A percentile compares a stretch with the other conserved stretches of the same genome.
Evolutionary conservation across 2,888 invertebrate species (phyloP).

Genomic region (Tetragonisca angustula): DNA sequence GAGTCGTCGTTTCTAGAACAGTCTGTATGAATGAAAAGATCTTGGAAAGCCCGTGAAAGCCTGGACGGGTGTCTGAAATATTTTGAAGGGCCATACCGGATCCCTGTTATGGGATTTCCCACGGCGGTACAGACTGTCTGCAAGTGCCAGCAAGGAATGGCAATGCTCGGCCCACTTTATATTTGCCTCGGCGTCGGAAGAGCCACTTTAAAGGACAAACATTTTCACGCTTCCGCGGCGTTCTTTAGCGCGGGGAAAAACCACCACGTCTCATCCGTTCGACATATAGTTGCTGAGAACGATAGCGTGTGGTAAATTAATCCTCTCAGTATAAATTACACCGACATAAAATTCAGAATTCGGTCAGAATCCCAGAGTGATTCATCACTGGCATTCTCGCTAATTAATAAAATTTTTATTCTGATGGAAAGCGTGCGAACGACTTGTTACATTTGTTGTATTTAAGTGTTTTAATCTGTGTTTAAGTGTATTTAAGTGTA

Average conservation of each 20-base stretch:
- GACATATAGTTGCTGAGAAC: neutral
- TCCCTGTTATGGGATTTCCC: conserved; percentile 23
- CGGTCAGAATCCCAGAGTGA: too few relatives aligned
- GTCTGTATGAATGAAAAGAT: neutral
- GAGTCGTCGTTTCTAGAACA: neutral
- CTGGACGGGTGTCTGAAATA: neutral
- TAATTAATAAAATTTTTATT: too few relatives aligned
- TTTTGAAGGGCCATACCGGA: conserved; percentile 43
- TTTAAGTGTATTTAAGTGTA: too few relatives aligned
- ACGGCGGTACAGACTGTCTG: neutral
- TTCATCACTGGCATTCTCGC: too few relatives aligned
- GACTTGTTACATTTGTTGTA: too few relatives aligned
- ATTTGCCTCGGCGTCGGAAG: conserved; percentile 35
- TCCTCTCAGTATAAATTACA: too few relatives aligned
- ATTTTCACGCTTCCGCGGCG: conserved; percentile 38
- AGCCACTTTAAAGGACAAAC: conserved; percentile 65
- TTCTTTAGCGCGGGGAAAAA: conserved; percentile 6
- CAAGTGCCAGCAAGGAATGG: neutral
- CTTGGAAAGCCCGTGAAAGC: neutral
- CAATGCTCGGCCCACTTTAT: conserved; percentile 33
- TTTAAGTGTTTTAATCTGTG: too few relatives aligned
- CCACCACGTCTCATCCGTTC: neutral
- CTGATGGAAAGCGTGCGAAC: too few relatives aligned
- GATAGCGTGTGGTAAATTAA: neutral
- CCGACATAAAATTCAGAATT: too few relatives aligned